Base-by-base conservation (phyloP, 2,797 vertebrate genomes). In the Rhynchonycteris naso region DNA sequence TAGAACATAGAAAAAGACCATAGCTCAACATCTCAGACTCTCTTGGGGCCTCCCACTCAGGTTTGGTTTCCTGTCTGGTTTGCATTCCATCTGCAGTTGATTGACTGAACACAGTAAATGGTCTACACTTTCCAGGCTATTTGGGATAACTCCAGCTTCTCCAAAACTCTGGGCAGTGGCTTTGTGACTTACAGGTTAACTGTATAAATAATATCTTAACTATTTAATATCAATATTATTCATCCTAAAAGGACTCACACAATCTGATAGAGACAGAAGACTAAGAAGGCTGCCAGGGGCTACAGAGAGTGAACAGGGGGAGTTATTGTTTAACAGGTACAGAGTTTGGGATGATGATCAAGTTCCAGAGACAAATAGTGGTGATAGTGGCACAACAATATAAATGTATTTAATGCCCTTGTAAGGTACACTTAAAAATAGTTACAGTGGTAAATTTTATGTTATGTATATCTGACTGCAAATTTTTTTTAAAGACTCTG, bases 41-140 rank as follows among this genome's bases (percentile, higher is more conserved):
- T 68, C 72, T 19, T 92, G 68, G 65, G 54, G 24, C 52, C 66
- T 89, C 74, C 68, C 69, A 59, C 30, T 76, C n/a, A 65, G 33
- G 30, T 86, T 52, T 94, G 75, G 61, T 82, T 90, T 96, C 59
- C 85, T 89, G 52, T 91, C 80, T 94, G 72, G 72, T 75, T 61
- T 30, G 68, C 76, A 78, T 90, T 87, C 76, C 38, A 82, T 75
- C n/a, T 88, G 74, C 21, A 85, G n/a, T 59, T 81, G 38, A 63
- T 19, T 91, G 85, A 86, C 61, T 38, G 35, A 22, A 43, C 38
- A 74, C 56, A 56, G 75, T 65, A 79, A 69, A 78, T 88, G 91
- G 59, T 72, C 28, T 26, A 88, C 26, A 81, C 33, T 81, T 91
- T 85, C 84, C 86, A 92, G 74, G 35, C 35, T 91, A 14, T 89